Base-by-base conservation (phyloP, 2,888 invertebrate species). In the Odontocolon sp. region DNA sequence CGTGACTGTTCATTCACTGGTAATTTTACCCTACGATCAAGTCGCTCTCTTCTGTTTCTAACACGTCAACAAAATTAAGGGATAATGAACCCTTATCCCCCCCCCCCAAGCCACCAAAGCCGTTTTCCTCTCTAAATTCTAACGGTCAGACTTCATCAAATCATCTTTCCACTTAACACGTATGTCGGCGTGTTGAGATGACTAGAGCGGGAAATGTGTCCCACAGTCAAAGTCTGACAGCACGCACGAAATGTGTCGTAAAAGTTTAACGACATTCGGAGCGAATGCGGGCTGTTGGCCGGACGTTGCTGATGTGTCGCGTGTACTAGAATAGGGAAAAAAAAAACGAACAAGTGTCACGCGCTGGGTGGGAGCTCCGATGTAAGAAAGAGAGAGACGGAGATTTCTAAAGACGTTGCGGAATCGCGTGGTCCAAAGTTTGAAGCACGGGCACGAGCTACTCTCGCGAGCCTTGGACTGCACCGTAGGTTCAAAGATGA, bases 201-300 rank as follows among this genome's bases (percentile, higher is more conserved):
- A 21, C n/a, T 33, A 36, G 33, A 63, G 33, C 11, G 18, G 11
- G 28, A 54, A 28, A 33, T 18, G 31, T 9, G 14, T n/a, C n/a
- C 11, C 11, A 11, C 11, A 3, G 2, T n/a, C 26, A 26, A 8
- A 21, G 31, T 9, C 14, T 50, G n/a, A 11, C 50, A 59, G 33
- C 70, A 68, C 63, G 56, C 40, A 57, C 57, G 40, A 64, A 75
- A 75, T 28, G 71, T 31, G 50, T 69, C 67, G 75, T 75, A 69
- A 64, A 74, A 75, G n/a, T 68, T 75, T 64, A 75, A 75, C 75
- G 75, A 69, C 75, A 52, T 69, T 69, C n/a, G 38, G 23, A 74
- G 50, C 4, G 57, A 52, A 16, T 21, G 21, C 11, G 31, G 45
- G 28, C 50, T 4, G 61, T 50, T 16, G 52, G 23, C 61, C 74